These are phyloP conservation scores for Caretta caretta DNA, from an alignment of 2,113 vertebrate genomes.

Conservation along the genomic window DNA sequence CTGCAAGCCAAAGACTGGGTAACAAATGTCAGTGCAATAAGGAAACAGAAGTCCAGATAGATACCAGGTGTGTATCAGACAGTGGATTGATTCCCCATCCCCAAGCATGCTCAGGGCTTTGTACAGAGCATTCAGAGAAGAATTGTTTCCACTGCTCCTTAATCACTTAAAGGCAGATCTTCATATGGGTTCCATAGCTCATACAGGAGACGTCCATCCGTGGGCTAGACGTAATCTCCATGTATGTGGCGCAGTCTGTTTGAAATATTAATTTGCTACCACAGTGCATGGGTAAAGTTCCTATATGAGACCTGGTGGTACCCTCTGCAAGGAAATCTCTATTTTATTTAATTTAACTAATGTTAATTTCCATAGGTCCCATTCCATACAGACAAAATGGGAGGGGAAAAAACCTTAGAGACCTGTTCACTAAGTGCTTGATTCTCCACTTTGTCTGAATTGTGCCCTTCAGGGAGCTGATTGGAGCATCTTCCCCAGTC, in stretches of 20 bases:
- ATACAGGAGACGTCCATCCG: background rate
- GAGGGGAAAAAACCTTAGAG: background rate
- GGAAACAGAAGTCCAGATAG: background rate
- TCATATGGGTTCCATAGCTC: background rate
- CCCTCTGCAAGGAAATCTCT: background rate
- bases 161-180: background rate
- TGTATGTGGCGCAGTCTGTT: background rate
- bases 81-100: background rate
- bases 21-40: background rate
- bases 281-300: background rate
- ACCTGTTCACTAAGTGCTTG: no score
- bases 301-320: background rate
- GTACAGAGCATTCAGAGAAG: background rate
- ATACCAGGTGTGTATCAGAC: background rate
- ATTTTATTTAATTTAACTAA: background rate
- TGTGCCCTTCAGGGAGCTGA: no score
- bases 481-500: no score
- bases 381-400: background rate
- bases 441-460: no score
- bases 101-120: accelerated
- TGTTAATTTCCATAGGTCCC: background rate
- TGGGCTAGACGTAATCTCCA: background rate
- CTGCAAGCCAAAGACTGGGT: background rate
- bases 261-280: constrained; percentile 23
- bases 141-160: background rate